Percentiles rank a stretch among this genome's conserved stretches.
phyloP scores from a whole-genome alignment of 2,113 vertebrate species.

The Oxyura jamaicensis region DNA sequence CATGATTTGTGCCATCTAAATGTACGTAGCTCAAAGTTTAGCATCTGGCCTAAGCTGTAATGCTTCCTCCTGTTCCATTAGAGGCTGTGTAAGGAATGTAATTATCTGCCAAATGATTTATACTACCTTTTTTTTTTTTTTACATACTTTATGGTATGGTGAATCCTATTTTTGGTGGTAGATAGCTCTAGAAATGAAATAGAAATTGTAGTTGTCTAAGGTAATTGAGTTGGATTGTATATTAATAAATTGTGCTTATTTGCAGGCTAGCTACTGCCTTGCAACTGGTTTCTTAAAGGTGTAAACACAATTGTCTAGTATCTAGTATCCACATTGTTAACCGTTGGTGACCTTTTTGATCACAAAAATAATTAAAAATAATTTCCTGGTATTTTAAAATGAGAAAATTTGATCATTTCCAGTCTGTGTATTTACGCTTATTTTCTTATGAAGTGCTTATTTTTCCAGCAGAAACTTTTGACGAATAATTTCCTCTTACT shows the following conservation, averaged over 20 bases:
- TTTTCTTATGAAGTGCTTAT: neutral
- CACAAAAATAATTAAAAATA: neutral
- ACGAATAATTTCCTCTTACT: neutral
- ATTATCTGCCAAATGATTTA: neutral
- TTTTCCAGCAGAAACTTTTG: neutral
- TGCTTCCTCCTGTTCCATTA: neutral
- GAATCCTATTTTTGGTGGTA: neutral
- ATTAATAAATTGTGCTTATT: neutral
- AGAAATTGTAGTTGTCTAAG: neutral
- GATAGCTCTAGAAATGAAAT: neutral
- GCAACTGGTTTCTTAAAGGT: neutral
- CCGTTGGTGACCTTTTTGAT: neutral
- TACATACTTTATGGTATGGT: neutral
- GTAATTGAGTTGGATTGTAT: neutral
- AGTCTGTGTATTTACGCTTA: neutral
- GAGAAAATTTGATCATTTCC: neutral
- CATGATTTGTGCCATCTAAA: neutral
- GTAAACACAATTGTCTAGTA: neutral
- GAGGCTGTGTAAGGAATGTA: neutral
- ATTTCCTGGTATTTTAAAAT: neutral
- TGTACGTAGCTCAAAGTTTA: neutral
- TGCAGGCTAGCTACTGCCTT: neutral
- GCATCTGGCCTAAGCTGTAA: neutral
- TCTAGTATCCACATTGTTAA: neutral
- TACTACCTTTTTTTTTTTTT: neutral